phyloP scores from a whole-genome alignment of 1,140 invertebrate species.

The Armadillidium nasatum region DNA sequence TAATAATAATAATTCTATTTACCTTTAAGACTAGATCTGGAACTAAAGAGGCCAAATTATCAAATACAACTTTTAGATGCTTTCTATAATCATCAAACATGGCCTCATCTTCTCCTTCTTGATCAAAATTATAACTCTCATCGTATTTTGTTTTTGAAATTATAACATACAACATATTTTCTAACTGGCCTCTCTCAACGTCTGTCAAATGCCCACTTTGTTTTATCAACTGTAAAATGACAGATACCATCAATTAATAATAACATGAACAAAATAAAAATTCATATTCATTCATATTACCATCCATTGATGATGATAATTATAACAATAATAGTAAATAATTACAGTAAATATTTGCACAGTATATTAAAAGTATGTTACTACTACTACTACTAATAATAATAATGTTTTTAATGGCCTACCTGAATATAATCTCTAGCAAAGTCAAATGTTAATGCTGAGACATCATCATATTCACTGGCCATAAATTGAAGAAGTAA shows the following conservation, averaged over 20 bases:
- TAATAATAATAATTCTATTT: not conserved
- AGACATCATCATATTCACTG: slow-evolving; percentile 58
- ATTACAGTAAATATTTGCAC: too few relatives aligned
- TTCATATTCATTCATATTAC: slow-evolving; percentile 12
- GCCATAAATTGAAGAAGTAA: slow-evolving; percentile 55
- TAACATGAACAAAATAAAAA: slow-evolving; percentile 35
- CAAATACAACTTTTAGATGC: slow-evolving; percentile 57
- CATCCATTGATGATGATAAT: too few relatives aligned
- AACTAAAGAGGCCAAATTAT: slow-evolving; percentile 55
- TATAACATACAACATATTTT: slow-evolving; percentile 52
- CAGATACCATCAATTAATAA: slow-evolving; percentile 3
- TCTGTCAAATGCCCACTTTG: slow-evolving; percentile 40
- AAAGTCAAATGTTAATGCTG: slow-evolving; percentile 55
- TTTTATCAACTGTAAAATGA: slow-evolving; percentile 47
- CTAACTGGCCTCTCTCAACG: slow-evolving; percentile 44
- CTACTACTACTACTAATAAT: too few relatives aligned
- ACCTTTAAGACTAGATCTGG: slow-evolving; percentile 52
- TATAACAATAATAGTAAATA: too few relatives aligned
- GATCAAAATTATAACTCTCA: slow-evolving; percentile 55
- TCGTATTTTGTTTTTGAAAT: slow-evolving; percentile 58
- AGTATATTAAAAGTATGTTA: too few relatives aligned
- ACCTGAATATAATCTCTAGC: slow-evolving; percentile 56
- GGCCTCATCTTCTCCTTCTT: slow-evolving; percentile 59
- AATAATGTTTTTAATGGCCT: too few relatives aligned
- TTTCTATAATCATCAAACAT: slow-evolving; percentile 55